Base-by-base conservation (phyloP, 2,113 vertebrate species). In the Phainopepla nitens region DNA sequence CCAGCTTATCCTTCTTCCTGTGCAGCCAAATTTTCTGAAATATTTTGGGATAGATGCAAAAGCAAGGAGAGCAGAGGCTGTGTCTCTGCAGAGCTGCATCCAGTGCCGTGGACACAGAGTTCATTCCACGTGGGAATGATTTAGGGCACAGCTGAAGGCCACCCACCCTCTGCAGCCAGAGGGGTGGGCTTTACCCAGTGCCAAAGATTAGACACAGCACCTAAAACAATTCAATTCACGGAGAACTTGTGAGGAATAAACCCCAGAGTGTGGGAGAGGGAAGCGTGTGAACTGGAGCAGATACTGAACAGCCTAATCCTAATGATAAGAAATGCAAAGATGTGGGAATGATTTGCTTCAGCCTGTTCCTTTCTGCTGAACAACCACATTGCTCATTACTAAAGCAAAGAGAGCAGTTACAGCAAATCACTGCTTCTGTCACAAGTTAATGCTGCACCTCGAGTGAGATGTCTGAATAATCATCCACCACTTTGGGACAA, bases 251-350 rank as follows among this genome's bases (percentile, higher is more conserved):
- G 73, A 93, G 85, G 58, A 90, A 85, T 81, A 83, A 94, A 94
- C 3, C 85, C 82, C 93, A 58, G 75, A 73, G 60, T 77, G 16
- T 78, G 95, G 62, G 87, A 90, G 90, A 66, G 70, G 64, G 86
- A 94, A 81, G 93, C 35, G 35, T 93, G 93, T 91, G 62, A 97
- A 96, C 93, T 93, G 92, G 92, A 96, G 96, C 96, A 96, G 87
- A 94, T 15, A 80, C 70, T 28, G 85, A 93, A 33, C 79, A 68
- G 87, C 56, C 87, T 97, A 96, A 97, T 97, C 94, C 93, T 96
- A 85, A 96, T 56, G 87, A 90, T 90, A 70, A 81, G 93, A 90
- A 93, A 96, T 68, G 92, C 90, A 94, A 90, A 96, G 96, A 94
- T 11, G 89, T 90, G 90, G 77, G 93, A 82, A 93, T 95, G 87